These are phyloP conservation scores for Ovibos moschatus DNA, from an alignment of 2,113 vertebrate genomes.

Conservation along the genomic window DNA sequence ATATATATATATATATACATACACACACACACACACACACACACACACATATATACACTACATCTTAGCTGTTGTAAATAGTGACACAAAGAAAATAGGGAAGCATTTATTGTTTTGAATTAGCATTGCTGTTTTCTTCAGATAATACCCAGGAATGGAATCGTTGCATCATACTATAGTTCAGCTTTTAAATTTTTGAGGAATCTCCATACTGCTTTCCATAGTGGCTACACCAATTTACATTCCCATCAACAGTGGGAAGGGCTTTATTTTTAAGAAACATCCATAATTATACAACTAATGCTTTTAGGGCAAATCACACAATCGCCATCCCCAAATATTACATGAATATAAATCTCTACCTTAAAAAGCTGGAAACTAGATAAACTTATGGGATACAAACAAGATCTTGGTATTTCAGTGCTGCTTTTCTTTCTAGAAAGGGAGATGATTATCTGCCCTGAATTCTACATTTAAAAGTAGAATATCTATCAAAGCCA, in stretches of 20 bases:
- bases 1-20: fast-evolving
- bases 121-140: neutral
- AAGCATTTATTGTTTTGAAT: neutral
- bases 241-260: neutral
- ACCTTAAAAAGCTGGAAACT: neutral
- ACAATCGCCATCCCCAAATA: neutral
- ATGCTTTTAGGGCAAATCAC: neutral
- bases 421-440: neutral
- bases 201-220: neutral
- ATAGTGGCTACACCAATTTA: neutral
- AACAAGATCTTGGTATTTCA: neutral
- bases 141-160: neutral
- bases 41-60: fast-evolving
- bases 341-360: neutral
- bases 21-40: fast-evolving
- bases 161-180: no score
- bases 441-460: neutral
- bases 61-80: neutral
- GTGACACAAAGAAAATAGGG: neutral
- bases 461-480: neutral
- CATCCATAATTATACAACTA: neutral
- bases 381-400: neutral
- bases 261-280: neutral
- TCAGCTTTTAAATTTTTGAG: neutral
- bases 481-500: neutral